phyloP scores from a whole-genome alignment of 2,797 vertebrate genomes.

The Esox masquinongy region DNA sequence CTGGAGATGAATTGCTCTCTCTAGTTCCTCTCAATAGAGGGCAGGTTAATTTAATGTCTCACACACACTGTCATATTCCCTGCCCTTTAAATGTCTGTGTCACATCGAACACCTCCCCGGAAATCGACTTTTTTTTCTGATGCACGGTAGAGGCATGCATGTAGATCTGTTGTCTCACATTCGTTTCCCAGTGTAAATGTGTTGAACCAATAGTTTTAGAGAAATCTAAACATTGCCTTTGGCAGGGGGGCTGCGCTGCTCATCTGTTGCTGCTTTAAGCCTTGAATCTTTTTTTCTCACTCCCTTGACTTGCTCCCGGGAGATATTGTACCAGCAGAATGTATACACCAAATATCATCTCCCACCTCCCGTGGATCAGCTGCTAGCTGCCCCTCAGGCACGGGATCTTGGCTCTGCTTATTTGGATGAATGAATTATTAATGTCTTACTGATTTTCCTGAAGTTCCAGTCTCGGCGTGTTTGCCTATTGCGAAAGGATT shows the following conservation, averaged over 20 bases:
- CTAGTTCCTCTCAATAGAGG: conserved; percentile 32
- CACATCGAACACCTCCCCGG: conserved; percentile 33
- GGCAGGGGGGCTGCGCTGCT: conserved; percentile 45
- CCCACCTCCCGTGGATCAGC: conserved; percentile 56
- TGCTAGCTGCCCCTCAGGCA: conserved; percentile 52
- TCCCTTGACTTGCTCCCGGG: conserved; percentile 41
- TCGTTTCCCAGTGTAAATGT: conserved; percentile 43
- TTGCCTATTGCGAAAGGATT: conserved; percentile 19
- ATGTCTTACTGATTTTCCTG: conserved; percentile 60
- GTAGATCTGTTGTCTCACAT: conserved; percentile 38
- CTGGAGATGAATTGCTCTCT: conserved; percentile 30
- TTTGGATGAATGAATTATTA: conserved; percentile 74
- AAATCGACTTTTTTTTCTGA: conserved; percentile 34
- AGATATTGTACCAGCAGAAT: conserved; percentile 52
- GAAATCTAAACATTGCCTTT: conserved; percentile 56
- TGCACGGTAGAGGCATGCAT: conserved; percentile 27
- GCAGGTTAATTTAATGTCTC: conserved; percentile 35
- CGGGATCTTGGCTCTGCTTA: conserved; percentile 58
- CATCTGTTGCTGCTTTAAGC: conserved; percentile 55
- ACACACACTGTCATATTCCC: conserved; percentile 38
- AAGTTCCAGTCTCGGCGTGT: conserved; percentile 41
- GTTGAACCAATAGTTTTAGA: conserved; percentile 55
- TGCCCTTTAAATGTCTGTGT: conserved; percentile 34
- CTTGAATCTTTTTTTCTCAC: conserved; percentile 23
- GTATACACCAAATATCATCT: conserved; percentile 61